Evolutionary conservation across 2,888 invertebrate species (phyloP), one percentile per base, ranked within the genome.

Genomic region (Ormyrus nitidulus): DNA sequence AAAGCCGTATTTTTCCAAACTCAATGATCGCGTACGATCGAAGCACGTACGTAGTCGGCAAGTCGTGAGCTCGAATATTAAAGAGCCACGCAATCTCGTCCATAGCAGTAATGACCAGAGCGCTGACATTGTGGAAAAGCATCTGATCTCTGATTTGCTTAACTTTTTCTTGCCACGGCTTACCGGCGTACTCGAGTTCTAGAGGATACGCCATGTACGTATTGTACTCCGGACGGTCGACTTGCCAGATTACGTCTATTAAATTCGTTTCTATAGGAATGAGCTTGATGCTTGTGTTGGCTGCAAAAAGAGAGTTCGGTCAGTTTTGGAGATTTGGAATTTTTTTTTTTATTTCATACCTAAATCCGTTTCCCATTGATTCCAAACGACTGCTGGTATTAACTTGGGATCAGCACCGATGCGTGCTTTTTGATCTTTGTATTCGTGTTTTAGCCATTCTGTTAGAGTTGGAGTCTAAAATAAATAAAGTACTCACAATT

Each of bases 31-130:
- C 93, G 88, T 96, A 97, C 59, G 96, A 94, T 86, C 95, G 94
- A 8, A 97, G 91, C 19, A 96, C 94, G 0, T 98, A 97, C 0
- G 95, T 95, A 88, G 94, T 95, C 0, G 95, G 95, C 82, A 96
- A 92, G 91, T 98, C 98, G 77, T 93, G 92, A 0, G 97, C 97
- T n/a, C 98, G 93, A 19, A 98, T 93, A 89, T 98, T 98, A 54
- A 97, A 92, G 53, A 98, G 91, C 95, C 97, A 98, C 0, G 97
- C 96, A 64, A 96, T 94, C 90, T 98, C 97, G 85, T 97, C 97
- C 75, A 98, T 90, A 0, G 97, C 95, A 0, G 97, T 96, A 11
- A 98, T 92, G 49, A 98, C 93, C 92, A 97, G 94, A 0, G 96
- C 96, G 84, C 96, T 95, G 0, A 94, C 95, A 0, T 92, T 92